These are phyloP conservation scores for Scaeva pyrastri DNA, from an alignment of 2,888 invertebrate genomes.

Conservation along the genomic window DNA sequence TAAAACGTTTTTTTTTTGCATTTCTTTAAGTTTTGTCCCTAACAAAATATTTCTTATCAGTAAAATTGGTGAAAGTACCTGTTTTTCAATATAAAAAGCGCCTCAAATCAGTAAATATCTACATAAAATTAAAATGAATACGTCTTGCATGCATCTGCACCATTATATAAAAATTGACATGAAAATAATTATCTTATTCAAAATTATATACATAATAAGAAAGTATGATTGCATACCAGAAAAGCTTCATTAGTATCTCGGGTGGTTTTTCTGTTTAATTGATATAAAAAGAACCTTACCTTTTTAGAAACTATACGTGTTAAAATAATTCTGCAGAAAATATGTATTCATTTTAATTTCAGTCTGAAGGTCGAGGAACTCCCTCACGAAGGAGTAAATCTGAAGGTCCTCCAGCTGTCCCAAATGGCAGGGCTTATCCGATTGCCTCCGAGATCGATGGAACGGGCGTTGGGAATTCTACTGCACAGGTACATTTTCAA, in stretches of 20 bases:
- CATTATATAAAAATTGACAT: slow-evolving; percentile 28
- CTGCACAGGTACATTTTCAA: slow-evolving; percentile 81
- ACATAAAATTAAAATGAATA: slow-evolving; percentile 79
- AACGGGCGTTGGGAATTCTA: slow-evolving; percentile 78
- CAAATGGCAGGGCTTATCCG: slow-evolving; percentile 83
- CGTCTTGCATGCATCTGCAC: slow-evolving; percentile 76
- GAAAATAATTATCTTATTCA: slow-evolving; percentile 35
- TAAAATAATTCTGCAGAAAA: slow-evolving; percentile 67
- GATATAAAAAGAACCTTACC: slow-evolving; percentile 27
- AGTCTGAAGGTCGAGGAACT: slow-evolving; percentile 90
- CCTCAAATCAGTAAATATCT: too few species aligned
- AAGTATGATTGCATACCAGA: slow-evolving; percentile 27
- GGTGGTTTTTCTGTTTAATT: slow-evolving; percentile 19
- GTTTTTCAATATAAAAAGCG: too few species aligned
- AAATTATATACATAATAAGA: slow-evolving; percentile 13
- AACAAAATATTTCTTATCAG: background rate
- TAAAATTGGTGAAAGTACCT: too few species aligned
- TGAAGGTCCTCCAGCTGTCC: slow-evolving; percentile 87
- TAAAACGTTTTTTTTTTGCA: too few species aligned
- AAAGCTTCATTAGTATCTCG: slow-evolving; percentile 31
- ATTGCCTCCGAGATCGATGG: slow-evolving; percentile 82
- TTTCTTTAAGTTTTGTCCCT: too few species aligned
- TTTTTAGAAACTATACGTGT: slow-evolving; percentile 39
- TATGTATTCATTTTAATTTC: slow-evolving; percentile 81
- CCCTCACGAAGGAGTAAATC: slow-evolving; percentile 91